phyloP scores from a whole-genome alignment of 2,113 vertebrate genomes.

The Bos indicus region DNA sequence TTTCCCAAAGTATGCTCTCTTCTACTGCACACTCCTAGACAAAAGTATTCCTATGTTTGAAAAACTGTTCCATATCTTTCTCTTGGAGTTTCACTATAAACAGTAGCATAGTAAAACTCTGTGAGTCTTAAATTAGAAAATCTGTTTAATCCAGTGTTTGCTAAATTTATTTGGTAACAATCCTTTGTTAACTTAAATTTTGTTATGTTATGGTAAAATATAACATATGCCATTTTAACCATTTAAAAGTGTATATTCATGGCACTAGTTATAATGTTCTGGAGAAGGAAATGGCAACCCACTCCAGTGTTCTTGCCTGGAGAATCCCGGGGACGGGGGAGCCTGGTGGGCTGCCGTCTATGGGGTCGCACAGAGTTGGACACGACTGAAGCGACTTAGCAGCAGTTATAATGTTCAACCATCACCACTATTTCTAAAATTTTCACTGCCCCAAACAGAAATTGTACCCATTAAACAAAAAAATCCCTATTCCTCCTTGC shows the following conservation, averaged over 20 bases:
- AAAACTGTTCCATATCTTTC: not conserved
- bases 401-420: not conserved
- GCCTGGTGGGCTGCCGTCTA: too few relatives aligned
- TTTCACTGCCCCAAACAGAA: not conserved
- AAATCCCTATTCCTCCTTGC: not conserved
- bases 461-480: not conserved
- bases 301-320: too few relatives aligned
- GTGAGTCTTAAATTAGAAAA: not conserved
- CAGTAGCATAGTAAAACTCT: not conserved
- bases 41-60: not conserved
- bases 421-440: not conserved
- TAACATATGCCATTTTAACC: not conserved
- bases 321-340: too few relatives aligned
- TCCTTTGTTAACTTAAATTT: not conserved
- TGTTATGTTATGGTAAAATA: not conserved
- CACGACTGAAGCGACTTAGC: too few relatives aligned
- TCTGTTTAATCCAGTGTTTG: not conserved
- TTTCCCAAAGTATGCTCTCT: not conserved
- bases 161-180: not conserved
- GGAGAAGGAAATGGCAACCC: too few relatives aligned
- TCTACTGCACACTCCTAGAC: not conserved
- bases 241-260: not conserved
- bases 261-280: not conserved
- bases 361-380: too few relatives aligned
- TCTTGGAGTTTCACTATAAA: not conserved